Evolutionary conservation across 2,113 vertebrate species (phyloP), one percentile per base, ranked within the genome.

Genomic region (Neodon shergylaensis): DNA sequence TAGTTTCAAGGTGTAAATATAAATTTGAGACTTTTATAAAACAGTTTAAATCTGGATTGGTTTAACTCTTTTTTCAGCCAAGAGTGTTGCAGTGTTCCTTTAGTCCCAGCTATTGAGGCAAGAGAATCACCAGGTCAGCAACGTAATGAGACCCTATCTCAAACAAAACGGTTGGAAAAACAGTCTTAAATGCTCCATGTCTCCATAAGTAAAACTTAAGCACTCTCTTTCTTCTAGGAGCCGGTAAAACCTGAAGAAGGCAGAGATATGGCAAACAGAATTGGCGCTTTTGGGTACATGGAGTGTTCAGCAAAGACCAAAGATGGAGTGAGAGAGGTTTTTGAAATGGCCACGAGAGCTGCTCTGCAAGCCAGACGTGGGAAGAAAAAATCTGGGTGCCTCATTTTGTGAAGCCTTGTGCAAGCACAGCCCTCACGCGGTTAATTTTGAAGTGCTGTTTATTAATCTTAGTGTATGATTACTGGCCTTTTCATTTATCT

Each of bases 291-390:
- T 90, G 99, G 99, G 84, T 99, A 99, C 92, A 99, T 99, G 99
- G 99, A 99, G 97, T 99, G 99, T 97, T 99, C 98, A 92, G 99
- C 99, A 98, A 99, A 99, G 98, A 99, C 99, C 98, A 99, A 99
- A 98, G 99, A 99, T 96, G 99, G 99, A 97, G 98, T 99, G 97
- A 98, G 99, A 97, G 99, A 99, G 98, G 99, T 99, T 97, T 99
- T 99, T 97, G 99, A 99, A 98, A 98, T 99, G 99, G 99, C 99
- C 98, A 99, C 99, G 92, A 98, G 99, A 98, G 99, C 99, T 95
- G 99, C 99, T 98, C 98, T 99, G 98, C 99, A 99, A 98, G 98
- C 98, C 97, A 98, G 98, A 93, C 98, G 98, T 97, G 98, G 98
- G 90, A 99, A 99, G 98, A 99, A 99, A 94, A 99, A 99, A 98